A percentile compares a stretch with the other conserved stretches of the same genome.
These are phyloP conservation scores for Desmophyllum pertusum DNA, from an alignment of 92 coral and sea anemone species.

Conservation along the genomic window DNA sequence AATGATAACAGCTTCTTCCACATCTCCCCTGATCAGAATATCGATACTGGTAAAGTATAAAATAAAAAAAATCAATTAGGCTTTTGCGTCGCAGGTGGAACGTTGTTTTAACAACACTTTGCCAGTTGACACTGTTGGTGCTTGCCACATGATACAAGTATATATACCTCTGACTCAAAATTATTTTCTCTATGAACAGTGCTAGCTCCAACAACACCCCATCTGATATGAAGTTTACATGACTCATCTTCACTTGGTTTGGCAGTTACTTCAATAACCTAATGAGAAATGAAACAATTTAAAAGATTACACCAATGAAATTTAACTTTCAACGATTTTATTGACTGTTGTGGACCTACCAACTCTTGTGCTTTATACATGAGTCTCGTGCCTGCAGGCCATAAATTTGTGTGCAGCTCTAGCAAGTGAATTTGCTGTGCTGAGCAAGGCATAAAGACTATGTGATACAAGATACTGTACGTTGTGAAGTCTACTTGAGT, in stretches of 20 bases:
- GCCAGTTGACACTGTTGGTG: no score
- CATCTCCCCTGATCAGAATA: background rate
- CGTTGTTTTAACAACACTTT: background rate
- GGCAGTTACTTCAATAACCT: conserved; percentile 69
- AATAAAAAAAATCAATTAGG: background rate
- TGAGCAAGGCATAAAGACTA: no score
- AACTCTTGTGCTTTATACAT: no score
- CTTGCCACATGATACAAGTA: background rate
- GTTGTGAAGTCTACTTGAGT: no score
- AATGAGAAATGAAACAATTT: background rate
- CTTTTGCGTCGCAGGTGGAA: background rate
- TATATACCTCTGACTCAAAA: conserved; percentile 7
- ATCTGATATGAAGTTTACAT: conserved; percentile 46
- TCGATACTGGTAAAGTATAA: background rate
- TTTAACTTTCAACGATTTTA: no score
- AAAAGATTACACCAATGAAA: no score
- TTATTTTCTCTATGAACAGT: conserved; percentile 30
- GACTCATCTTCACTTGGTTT: conserved; percentile 49
- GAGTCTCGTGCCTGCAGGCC: no score
- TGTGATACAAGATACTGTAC: no score
- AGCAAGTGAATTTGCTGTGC: no score
- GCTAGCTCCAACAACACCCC: conserved; percentile 83
- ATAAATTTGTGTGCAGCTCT: no score
- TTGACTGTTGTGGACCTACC: no score
- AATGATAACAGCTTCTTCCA: conserved; percentile 32